Evolutionary conservation across 2,888 invertebrate species (phyloP).

Genomic region (Agonum fuliginosum): DNA sequence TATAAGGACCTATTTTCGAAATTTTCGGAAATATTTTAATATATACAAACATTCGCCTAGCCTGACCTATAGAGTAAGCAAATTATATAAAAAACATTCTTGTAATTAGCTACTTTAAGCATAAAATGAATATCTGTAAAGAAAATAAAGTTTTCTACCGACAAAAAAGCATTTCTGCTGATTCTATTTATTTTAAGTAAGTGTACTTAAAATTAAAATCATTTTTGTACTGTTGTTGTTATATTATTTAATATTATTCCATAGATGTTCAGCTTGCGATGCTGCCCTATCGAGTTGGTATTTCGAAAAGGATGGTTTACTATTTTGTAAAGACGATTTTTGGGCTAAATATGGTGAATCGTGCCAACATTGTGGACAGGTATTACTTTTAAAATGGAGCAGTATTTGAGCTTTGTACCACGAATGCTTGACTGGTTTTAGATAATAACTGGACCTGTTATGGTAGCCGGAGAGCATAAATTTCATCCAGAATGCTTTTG

Average conservation of each 20-base stretch:
- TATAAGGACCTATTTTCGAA: too few species aligned
- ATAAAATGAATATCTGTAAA: slow-evolving; percentile 25
- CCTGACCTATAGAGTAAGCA: too few species aligned
- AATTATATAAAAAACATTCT: too few species aligned
- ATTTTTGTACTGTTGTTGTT: background rate
- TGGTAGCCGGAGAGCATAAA: slow-evolving; percentile 96
- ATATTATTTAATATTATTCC: slow-evolving; percentile 57
- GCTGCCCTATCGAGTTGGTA: slow-evolving; percentile 91
- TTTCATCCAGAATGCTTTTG: slow-evolving; percentile 98
- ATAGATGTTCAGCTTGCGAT: slow-evolving; percentile 94
- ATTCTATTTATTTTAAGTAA: slow-evolving; percentile 32
- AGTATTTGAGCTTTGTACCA: background rate
- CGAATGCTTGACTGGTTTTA: slow-evolving; percentile 63
- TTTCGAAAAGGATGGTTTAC: slow-evolving; percentile 91
- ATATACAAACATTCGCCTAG: too few species aligned
- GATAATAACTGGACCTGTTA: slow-evolving; percentile 89
- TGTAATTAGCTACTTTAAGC: background rate
- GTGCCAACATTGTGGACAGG: slow-evolving; percentile 91
- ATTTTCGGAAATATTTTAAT: background rate
- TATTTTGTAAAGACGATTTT: slow-evolving; percentile 93
- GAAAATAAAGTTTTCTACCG: slow-evolving; percentile 1
- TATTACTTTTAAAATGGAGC: slow-evolving; percentile 67
- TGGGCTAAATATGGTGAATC: slow-evolving; percentile 91
- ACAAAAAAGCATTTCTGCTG: slow-evolving; percentile 24
- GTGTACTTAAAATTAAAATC: too few species aligned